These are phyloP conservation scores for Cyclina sinensis DNA, from an alignment of 1,140 invertebrate genomes.

Conservation along the genomic window DNA sequence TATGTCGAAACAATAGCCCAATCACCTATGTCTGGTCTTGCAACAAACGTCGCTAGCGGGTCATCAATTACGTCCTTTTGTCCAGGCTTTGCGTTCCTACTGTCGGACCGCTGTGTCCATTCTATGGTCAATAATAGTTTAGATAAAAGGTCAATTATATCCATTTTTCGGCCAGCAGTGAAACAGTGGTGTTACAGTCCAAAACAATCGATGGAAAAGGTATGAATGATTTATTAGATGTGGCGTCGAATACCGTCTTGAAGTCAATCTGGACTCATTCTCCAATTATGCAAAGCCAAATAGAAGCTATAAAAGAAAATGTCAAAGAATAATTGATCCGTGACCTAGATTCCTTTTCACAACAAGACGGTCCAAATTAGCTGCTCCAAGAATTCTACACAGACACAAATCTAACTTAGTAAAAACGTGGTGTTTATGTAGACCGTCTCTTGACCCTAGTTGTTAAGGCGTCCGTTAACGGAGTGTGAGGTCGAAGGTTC, in stretches of 20 bases:
- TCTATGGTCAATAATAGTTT: conserved; percentile 15
- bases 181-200: background rate
- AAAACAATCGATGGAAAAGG: conserved; percentile 20
- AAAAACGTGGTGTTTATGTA: too few relatives aligned
- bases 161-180: background rate
- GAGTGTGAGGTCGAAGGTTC: too few relatives aligned
- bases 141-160: background rate
- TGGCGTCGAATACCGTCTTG: background rate
- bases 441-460: too few relatives aligned
- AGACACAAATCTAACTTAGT: too few relatives aligned
- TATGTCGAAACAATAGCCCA: background rate
- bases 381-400: too few relatives aligned
- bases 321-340: conserved; percentile 5
- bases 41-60: background rate
- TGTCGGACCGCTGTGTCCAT: too few relatives aligned
- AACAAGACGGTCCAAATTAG: background rate
- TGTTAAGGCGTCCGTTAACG: too few relatives aligned
- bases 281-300: background rate
- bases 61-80: conserved; percentile 19
- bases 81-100: background rate
- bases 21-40: background rate
- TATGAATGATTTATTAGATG: conserved; percentile 32
- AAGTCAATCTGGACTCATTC: conserved; percentile 1
- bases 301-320: conserved; percentile 20
- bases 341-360: conserved; percentile 3